Evolutionary conservation across 2,113 vertebrate species (phyloP).

Genomic region (Chlorodrepanis virens): DNA sequence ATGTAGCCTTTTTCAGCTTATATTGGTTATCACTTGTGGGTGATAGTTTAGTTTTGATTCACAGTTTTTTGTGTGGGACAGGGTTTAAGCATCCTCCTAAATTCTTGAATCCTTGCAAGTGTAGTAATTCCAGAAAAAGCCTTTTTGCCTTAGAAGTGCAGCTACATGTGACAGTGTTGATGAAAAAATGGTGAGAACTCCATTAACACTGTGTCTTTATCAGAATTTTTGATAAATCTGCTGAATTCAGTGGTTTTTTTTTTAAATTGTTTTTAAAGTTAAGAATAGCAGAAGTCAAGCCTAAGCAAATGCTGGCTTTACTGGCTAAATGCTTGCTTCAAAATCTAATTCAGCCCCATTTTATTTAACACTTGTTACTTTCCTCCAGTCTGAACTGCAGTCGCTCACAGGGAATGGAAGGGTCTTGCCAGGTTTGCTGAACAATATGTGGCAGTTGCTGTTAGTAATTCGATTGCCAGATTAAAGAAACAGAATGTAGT

Average conservation of each 20-base stretch:
- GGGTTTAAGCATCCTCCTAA: background rate
- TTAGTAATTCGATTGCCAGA: background rate
- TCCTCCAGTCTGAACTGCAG: background rate
- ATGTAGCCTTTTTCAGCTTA: background rate
- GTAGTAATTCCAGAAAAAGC: background rate
- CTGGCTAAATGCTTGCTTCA: background rate
- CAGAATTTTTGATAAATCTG: background rate
- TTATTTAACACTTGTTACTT: background rate
- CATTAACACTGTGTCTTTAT: background rate
- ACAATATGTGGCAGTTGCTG: background rate
- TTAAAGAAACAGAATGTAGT: background rate
- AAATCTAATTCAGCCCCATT: background rate
- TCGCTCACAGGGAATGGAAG: background rate
- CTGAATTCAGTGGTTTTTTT: background rate
- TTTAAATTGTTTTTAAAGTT: fast-evolving
- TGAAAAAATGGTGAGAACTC: background rate
- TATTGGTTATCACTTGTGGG: background rate
- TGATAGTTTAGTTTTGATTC: background rate
- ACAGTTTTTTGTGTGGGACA: background rate
- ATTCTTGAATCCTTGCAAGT: background rate
- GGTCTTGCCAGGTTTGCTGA: background rate
- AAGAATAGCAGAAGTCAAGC: background rate
- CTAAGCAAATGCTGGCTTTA: background rate
- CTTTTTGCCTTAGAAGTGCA: background rate
- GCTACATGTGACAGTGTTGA: background rate